Evolutionary conservation across 2,113 vertebrate genomes (phyloP), one percentile per base, ranked within the genome.

Genomic region (Eudorcas thomsonii): DNA sequence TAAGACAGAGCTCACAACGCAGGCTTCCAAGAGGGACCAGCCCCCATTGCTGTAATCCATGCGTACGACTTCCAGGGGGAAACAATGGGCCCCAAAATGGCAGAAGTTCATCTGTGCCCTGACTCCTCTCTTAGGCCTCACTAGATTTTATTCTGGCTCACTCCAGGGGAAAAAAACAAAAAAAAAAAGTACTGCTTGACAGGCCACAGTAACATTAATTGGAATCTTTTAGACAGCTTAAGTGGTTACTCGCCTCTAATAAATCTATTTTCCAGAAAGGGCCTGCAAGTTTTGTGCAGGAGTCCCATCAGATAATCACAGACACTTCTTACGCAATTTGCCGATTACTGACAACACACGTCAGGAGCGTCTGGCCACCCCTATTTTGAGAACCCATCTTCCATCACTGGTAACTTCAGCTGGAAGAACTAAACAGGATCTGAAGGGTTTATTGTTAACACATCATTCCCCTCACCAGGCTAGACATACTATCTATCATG

Each of bases 281-380:
- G 8, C 15, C 59, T 67, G 6, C 28, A 17, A 13, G 8, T 74
- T 59, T 88, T 54, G 1, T 3, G 1, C 0, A 19, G 17, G 1
- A 43, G 26, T 36, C 52, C 25, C 26, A 1, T 54, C 43, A 7
- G 1, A 7, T 13, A 62, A 43, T 5, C 16, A n/a, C 8, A 25
- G 15, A 2, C n/a, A 30, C 1, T 5, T 5, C 39, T 28, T 59
- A 26, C 0, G 4, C 52, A 11, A 81, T 59, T 48, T 60, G 28
- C 28, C 23, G 1, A 88, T 88, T 93, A 54, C 59, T 57, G 52
- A 95, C 55, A 86, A 89, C 28, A 23, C 2, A 0, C 50, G 3
- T 10, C 23, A 60, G 8, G 21, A 33, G 60, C 1, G 0, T 67
- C 59, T 16, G n/a, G 4, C 48, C 30, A 43, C 43, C 23, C 21